Percentiles rank a stretch among this genome's conserved stretches.
Evolutionary conservation across 2,888 invertebrate species (phyloP).

Genomic region (Leucozona laternaria): DNA sequence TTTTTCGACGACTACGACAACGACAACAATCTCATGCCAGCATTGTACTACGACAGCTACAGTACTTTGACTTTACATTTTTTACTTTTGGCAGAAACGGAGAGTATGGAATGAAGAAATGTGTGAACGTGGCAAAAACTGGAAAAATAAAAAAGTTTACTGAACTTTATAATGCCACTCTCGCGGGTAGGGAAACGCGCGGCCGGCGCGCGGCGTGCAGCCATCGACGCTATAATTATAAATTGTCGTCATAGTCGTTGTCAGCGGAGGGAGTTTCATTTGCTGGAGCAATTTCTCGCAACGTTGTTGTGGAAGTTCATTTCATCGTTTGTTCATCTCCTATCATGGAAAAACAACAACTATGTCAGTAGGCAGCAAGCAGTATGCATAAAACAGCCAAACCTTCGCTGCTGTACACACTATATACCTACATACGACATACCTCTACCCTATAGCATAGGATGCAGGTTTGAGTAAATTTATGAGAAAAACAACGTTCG

Average conservation of each 20-base stretch:
- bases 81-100: slow-evolving; percentile 1
- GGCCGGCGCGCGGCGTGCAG: slow-evolving; percentile 40
- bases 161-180: slow-evolving; percentile 71
- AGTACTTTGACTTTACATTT: slow-evolving; percentile 35
- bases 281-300: slow-evolving; percentile 4
- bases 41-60: slow-evolving; percentile 9
- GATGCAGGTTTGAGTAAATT: slow-evolving; percentile 33
- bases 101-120: slow-evolving; percentile 10
- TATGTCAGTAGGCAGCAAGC: slow-evolving; percentile 50
- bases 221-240: slow-evolving; percentile 70
- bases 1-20: slow-evolving; percentile 22
- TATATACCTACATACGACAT: not conserved
- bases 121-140: slow-evolving; percentile 24
- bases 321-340: slow-evolving; percentile 44
- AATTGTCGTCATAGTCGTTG: slow-evolving; percentile 35
- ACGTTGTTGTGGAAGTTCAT: slow-evolving; percentile 56
- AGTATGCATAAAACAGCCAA: slow-evolving; percentile 39
- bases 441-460: not conserved
- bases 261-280: slow-evolving; percentile 1
- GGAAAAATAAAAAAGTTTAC: slow-evolving; percentile 60
- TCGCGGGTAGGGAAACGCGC: slow-evolving; percentile 61
- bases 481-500: slow-evolving; percentile 46
- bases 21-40: slow-evolving; percentile 31
- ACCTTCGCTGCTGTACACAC: not conserved
- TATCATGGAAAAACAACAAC: slow-evolving; percentile 44